Conservation (phyloP, 2,797 vertebrate genomes). For the Merluccius polli region DNA sequence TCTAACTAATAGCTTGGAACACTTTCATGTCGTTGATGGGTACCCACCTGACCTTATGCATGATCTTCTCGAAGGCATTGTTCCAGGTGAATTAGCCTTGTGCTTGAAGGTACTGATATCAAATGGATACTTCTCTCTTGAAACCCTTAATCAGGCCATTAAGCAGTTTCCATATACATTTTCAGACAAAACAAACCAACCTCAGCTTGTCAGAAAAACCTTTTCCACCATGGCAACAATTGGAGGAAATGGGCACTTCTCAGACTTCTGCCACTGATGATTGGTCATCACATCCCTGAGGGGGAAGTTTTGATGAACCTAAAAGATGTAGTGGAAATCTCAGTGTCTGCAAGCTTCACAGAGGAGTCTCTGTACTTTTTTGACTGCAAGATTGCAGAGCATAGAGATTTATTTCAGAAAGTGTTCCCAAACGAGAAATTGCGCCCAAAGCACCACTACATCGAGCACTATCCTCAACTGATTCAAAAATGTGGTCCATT, state of each 20-base stretch:
- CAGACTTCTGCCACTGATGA: not conserved
- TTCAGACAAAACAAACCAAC: no score
- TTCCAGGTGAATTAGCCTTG: no score
- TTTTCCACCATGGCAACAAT: not conserved
- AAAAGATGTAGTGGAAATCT: slow-evolving; percentile 4
- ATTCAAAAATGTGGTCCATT: no score
- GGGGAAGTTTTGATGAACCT: not conserved
- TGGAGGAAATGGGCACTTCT: no score
- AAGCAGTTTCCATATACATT: no score
- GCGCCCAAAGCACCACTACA: not conserved
- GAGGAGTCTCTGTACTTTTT: not conserved
- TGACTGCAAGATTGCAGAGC: slow-evolving; percentile 1
- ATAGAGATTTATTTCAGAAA: slow-evolving; percentile 6
- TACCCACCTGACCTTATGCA: no score
- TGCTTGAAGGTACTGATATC: no score
- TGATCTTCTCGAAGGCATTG: no score
- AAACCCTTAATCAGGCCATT: no score
- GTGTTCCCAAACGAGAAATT: slow-evolving; percentile 11
- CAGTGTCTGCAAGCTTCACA: not conserved
- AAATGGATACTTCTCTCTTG: no score
- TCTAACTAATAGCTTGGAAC: not conserved
- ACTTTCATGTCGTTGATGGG: no score
- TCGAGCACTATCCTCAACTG: slow-evolving; percentile 7
- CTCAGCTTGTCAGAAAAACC: not conserved
- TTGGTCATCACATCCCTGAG: not conserved